Percentiles rank a stretch among this genome's conserved stretches.
Evolutionary conservation across 1,140 invertebrate species (phyloP).

Genomic region (Wasmannia auropunctata): DNA sequence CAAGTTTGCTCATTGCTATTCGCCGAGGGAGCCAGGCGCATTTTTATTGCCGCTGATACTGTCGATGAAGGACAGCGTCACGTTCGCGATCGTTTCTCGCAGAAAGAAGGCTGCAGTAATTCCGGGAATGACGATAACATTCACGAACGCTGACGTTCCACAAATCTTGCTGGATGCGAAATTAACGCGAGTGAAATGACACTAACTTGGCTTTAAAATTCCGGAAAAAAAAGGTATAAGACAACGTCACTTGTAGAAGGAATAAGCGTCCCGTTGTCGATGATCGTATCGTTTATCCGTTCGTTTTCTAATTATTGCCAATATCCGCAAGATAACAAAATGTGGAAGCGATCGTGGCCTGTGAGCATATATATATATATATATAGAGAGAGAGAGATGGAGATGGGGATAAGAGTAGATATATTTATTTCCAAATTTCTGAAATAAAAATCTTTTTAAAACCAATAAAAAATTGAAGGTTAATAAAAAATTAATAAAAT

Average conservation of each 20-base stretch:
- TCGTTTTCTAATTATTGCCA: neutral
- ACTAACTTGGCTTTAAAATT: conserved; percentile 21
- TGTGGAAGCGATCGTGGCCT: neutral
- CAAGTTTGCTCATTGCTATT: conserved; percentile 21
- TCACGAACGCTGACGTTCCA: neutral
- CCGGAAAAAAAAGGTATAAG: neutral
- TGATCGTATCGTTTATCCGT: neutral
- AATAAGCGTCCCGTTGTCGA: conserved; percentile 4
- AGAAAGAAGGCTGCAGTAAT: conserved; percentile 34
- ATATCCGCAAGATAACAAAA: conserved; percentile 2
- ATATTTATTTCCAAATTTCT: neutral
- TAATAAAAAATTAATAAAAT: neutral
- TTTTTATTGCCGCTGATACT: conserved; percentile 48
- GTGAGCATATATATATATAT: too few relatives aligned
- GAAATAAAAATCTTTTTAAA: neutral
- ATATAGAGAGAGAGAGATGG: too few relatives aligned
- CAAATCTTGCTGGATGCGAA: conserved; percentile 25
- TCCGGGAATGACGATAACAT: conserved; percentile 50
- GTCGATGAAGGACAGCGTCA: conserved; percentile 31
- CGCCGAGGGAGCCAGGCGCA: conserved; percentile 4
- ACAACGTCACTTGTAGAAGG: neutral
- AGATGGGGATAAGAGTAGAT: neutral
- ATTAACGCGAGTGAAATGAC: conserved; percentile 14
- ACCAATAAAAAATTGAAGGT: neutral
- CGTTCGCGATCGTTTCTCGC: conserved; percentile 19